Evolutionary conservation across 2,113 vertebrate species (phyloP), one percentile per base, ranked within the genome.

Genomic region (Delphinapterus leucas): DNA sequence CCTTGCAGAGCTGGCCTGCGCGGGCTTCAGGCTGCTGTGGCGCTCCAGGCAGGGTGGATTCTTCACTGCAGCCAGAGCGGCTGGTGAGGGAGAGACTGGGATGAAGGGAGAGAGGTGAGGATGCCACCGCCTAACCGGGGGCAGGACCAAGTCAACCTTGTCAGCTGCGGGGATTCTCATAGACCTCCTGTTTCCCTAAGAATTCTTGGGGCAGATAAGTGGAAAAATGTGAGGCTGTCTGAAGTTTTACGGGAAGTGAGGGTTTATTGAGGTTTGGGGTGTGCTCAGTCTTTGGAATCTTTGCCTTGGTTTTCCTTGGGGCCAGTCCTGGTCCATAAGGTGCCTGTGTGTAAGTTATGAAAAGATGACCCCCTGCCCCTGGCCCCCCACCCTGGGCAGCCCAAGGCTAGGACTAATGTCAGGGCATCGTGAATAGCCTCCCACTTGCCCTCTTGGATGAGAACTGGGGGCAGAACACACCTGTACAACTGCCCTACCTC

Each of bases 61-160:
- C 53, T 6, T 26, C 14, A 15, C 14, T 23, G 7, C 6, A 60
- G 18, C 70, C 8, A n/a, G 44, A 0, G 1, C 26, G 21, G n/a
- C 44, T 25, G 8, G 10, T 0, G 5, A 31, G 20, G 8, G 18
- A 18, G 8, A n/a, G 18, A 33, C 38, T 21, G 3, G 23, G 79
- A 11, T 14, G 7, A 26, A n/a, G n/a, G 63, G 18, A 12, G 21
- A 33, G 33, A 2, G 25, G 15, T 2, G 3, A 47, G 0, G 0
- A n/a, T 2, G 26, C n/a, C 1, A 0, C 36, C 1, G 1, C 44
- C 58, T 61, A 21, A 49, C 23, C 1, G 23, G 71, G 33, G 23
- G 5, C 55, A 89, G n/a, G 67, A 61, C 33, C 11, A 9, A 80
- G 13, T 65, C 65, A 15, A 26, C 41, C 53, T 44, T 23, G 71